These are phyloP conservation scores for Conus ventricosus DNA, from an alignment of 1,140 invertebrate genomes.

Conservation along the genomic window DNA sequence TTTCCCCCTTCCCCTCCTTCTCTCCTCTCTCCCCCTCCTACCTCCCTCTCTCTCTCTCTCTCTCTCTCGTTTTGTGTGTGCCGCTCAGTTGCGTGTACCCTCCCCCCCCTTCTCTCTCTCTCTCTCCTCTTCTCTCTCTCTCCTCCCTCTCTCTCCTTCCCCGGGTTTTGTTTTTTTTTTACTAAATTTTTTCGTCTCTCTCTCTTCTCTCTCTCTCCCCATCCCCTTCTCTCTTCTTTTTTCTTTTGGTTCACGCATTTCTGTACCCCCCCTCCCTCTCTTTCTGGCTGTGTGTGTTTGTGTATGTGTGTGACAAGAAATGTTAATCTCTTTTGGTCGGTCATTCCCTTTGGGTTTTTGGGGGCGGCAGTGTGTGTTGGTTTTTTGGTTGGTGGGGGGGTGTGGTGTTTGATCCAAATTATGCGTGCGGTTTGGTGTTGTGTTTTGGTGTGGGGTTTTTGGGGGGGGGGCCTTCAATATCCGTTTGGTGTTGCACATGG, in stretches of 20 bases:
- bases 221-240: neutral
- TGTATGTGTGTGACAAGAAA: no score
- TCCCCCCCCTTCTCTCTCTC: neutral
- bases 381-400: no score
- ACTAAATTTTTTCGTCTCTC: neutral
- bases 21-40: neutral
- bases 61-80: neutral
- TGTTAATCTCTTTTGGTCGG: no score
- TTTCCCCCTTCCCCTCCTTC: neutral
- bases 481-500: no score
- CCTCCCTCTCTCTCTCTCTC: neutral
- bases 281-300: neutral
- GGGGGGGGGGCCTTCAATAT: no score
- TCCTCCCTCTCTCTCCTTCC: neutral
- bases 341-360: no score
- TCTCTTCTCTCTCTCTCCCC: neutral
- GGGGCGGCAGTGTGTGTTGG: no score
- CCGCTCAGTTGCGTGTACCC: neutral
- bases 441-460: no score
- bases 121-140: neutral
- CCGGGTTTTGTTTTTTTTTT: no score
- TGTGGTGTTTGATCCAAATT: no score
- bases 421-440: no score
- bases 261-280: neutral
- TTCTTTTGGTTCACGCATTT: neutral